A percentile compares a stretch with the other conserved stretches of the same genome.
These are phyloP conservation scores for Trematomus loennbergii DNA, from an alignment of 2,113 vertebrate genomes.

Conservation along the genomic window DNA sequence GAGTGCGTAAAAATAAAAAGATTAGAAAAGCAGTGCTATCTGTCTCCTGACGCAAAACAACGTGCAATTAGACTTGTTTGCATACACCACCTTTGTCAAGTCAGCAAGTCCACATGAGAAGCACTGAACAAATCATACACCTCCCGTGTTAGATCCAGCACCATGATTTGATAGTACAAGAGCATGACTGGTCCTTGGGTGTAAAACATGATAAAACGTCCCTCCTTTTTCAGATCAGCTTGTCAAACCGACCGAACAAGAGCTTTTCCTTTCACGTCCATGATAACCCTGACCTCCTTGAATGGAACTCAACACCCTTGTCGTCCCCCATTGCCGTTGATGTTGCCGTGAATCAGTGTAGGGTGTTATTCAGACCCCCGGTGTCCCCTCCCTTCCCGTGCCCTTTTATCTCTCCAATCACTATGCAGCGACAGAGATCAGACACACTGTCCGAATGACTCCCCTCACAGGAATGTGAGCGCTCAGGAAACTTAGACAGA, in stretches of 20 bases:
- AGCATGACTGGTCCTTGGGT: neutral
- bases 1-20: neutral
- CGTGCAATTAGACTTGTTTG: neutral
- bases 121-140: neutral
- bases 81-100: neutral
- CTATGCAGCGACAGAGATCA: conserved; percentile 45
- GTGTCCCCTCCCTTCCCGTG: conserved; percentile 49
- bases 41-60: conserved; percentile 25
- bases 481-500: conserved; percentile 14
- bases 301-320: conserved; percentile 70
- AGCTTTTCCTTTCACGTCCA: conserved; percentile 16
- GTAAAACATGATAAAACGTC: conserved; percentile 4
- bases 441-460: conserved; percentile 68
- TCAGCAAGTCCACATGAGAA: neutral
- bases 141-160: neutral
- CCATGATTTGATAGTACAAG: neutral
- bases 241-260: conserved; percentile 36
- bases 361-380: conserved; percentile 55
- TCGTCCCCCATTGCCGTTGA: conserved; percentile 62
- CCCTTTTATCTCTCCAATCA: conserved; percentile 71
- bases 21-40: conserved; percentile 29
- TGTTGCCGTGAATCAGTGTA: conserved; percentile 42
- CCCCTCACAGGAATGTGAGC: conserved; percentile 45
- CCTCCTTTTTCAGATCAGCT: conserved; percentile 1
- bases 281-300: conserved; percentile 63